These are phyloP conservation scores for Alouatta palliata DNA, from an alignment of 2,113 vertebrate species.

Conservation along the genomic window DNA sequence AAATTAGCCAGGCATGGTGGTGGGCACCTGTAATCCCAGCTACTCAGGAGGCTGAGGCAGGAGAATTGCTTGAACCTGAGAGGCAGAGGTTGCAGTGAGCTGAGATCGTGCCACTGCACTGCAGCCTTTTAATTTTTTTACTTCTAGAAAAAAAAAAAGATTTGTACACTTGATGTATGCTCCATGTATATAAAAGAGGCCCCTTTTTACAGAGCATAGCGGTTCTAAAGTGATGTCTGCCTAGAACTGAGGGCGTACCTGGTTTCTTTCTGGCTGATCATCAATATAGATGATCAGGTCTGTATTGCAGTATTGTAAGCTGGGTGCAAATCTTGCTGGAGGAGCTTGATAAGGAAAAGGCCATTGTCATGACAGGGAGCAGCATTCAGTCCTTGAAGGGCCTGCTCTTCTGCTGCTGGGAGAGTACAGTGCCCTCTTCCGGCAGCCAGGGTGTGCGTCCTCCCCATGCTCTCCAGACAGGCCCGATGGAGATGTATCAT, in stretches of 20 bases:
- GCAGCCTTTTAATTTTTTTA: no score
- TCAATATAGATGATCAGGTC: no score
- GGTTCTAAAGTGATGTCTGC: fast-evolving
- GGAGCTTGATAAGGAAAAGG: background rate
- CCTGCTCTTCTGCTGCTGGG: background rate
- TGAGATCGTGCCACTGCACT: no score
- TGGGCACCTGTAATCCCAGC: no score
- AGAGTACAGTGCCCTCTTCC: background rate
- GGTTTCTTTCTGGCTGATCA: background rate
- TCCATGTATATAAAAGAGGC: background rate
- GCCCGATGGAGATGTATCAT: fast-evolving
- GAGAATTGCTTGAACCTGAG: no score
- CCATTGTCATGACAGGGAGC: background rate
- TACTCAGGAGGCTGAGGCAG: no score
- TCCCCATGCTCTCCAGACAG: background rate
- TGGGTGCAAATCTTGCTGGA: no score
- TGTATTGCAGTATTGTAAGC: fast-evolving
- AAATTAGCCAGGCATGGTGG: no score
- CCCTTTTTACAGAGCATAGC: background rate
- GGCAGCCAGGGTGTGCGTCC: background rate
- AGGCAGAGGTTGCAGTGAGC: no score
- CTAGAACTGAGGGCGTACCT: background rate
- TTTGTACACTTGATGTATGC: background rate
- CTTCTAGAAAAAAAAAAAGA: no score
- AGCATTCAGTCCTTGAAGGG: fast-evolving